These are phyloP conservation scores for Saxicola maurus DNA, from an alignment of 2,797 vertebrate species.

Conservation along the genomic window DNA sequence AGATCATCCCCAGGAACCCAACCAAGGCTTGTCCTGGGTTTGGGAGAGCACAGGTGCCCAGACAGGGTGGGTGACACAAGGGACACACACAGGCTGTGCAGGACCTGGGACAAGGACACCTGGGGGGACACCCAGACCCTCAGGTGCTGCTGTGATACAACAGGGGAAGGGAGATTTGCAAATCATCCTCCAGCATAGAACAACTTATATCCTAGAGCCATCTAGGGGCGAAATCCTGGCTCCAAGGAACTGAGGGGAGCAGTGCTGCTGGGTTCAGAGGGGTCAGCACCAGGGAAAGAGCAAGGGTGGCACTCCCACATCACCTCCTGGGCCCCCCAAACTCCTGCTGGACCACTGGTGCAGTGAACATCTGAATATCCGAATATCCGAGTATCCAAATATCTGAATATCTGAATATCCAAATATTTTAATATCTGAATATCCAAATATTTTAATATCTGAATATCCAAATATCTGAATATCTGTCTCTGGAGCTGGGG, in stretches of 20 bases:
- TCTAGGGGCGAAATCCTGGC: slow-evolving; percentile 56
- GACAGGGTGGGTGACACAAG: rapidly evolving
- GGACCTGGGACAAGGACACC: neutral
- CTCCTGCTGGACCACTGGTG: rapidly evolving
- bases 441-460: neutral
- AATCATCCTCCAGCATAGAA: slow-evolving; percentile 8
- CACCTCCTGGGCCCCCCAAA: neutral
- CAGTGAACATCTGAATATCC: neutral
- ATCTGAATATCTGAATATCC: too few relatives aligned
- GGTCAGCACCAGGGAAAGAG: neutral
- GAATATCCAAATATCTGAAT: too few relatives aligned
- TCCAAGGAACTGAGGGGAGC: neutral
- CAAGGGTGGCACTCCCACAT: rapidly evolving
- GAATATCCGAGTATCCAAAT: too few relatives aligned
- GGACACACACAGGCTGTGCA: neutral
- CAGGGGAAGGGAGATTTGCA: neutral
- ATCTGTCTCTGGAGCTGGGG: rapidly evolving
- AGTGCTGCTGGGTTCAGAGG: neutral
- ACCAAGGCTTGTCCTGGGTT: neutral
- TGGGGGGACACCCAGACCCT: neutral
- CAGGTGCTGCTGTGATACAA: neutral
- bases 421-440: too few relatives aligned
- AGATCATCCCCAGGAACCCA: neutral
- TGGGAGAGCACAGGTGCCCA: neutral
- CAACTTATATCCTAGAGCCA: slow-evolving; percentile 61